phyloP scores from a whole-genome alignment of 2,113 vertebrate species.

The Macrotis lagotis region DNA sequence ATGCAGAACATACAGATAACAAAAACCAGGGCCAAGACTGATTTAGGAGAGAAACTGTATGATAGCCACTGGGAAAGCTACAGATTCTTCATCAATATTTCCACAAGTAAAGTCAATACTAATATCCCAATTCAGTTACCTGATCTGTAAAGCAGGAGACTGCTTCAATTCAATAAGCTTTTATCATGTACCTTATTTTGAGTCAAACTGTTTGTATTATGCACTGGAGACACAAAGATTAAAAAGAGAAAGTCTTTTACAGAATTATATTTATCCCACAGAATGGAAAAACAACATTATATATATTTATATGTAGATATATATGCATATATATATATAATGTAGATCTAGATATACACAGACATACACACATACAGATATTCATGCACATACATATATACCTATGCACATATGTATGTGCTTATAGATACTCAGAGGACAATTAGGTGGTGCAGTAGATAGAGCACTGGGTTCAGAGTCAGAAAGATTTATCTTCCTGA shows the following conservation, averaged over 20 bases:
- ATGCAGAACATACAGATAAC: background rate
- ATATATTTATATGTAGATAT: no score
- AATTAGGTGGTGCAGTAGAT: background rate
- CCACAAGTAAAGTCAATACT: background rate
- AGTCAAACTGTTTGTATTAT: background rate
- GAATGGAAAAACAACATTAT: background rate
- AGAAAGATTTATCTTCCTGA: background rate
- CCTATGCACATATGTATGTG: background rate
- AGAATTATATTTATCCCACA: background rate
- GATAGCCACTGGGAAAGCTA: background rate
- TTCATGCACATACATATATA: background rate
- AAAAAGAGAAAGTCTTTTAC: background rate
- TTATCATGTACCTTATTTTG: background rate
- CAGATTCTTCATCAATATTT: background rate
- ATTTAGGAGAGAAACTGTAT: background rate
- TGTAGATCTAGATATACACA: no score
- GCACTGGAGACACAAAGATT: background rate
- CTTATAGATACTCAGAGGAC: background rate
- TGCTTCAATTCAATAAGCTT: background rate
- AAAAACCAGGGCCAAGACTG: background rate
- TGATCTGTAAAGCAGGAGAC: background rate
- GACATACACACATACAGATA: no score
- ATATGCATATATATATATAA: no score
- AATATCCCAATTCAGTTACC: background rate
- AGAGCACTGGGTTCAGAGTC: background rate